A percentile compares a stretch with the other conserved stretches of the same genome.
Conservation (phyloP, 2,888 invertebrate species). For the Drymonia ruficornis region DNA sequence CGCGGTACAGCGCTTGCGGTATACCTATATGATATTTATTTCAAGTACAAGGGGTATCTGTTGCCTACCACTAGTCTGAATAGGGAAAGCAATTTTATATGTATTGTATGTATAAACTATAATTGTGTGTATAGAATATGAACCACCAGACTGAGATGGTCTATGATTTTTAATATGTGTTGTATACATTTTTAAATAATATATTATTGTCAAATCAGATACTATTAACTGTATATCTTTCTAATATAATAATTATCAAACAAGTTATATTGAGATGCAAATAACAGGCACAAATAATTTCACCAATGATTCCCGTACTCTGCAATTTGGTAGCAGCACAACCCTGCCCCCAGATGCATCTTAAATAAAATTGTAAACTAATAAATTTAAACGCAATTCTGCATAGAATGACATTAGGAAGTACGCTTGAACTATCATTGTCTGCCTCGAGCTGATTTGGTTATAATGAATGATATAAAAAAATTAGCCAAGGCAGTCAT, state of each 20-base stretch:
- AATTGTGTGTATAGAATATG: constrained; percentile 32
- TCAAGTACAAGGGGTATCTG: constrained; percentile 37
- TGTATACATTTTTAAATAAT: constrained; percentile 14
- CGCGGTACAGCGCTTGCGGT: too few species aligned
- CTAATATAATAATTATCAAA: constrained; percentile 7
- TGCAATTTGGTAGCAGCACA: too few species aligned
- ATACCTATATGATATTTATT: too few species aligned
- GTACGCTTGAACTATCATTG: not conserved
- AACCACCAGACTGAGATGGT: constrained; percentile 50
- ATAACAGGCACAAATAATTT: too few species aligned
- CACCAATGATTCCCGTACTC: too few species aligned
- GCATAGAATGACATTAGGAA: not conserved
- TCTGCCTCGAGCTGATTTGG: too few species aligned
- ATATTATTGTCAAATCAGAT: not conserved
- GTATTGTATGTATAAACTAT: constrained; percentile 30
- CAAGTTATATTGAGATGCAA: not conserved
- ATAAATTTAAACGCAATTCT: not conserved
- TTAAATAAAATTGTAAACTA: too few species aligned
- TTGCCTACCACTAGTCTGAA: constrained; percentile 24
- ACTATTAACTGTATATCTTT: constrained; percentile 15
- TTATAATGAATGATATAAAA: too few species aligned
- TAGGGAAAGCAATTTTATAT: constrained; percentile 35
- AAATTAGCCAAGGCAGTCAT: too few species aligned
- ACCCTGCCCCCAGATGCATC: too few species aligned
- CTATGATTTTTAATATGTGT: constrained; percentile 38